Conservation (phyloP, 2,113 vertebrate species). For the Accipiter cooperii region DNA sequence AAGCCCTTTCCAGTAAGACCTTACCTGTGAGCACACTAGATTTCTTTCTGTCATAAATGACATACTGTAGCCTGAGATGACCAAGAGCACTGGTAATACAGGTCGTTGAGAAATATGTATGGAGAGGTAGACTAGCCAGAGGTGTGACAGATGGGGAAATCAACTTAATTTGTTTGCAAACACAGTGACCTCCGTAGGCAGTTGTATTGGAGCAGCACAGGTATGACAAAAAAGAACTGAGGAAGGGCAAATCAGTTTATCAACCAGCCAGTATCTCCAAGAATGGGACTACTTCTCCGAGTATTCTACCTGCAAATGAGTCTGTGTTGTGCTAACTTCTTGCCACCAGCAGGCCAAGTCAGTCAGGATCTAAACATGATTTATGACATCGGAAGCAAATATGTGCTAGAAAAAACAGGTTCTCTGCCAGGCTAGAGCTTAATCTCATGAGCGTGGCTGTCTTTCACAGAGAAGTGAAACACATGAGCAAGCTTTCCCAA, state of each 20-base stretch:
- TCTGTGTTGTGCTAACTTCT: not conserved
- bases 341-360: not conserved
- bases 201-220: not conserved
- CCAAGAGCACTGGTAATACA: not conserved
- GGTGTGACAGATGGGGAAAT: not conserved
- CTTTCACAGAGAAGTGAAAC: not conserved
- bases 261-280: not conserved
- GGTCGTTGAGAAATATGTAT: not conserved
- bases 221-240: not conserved
- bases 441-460: not conserved
- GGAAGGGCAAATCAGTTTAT: not conserved
- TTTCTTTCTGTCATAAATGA: not conserved
- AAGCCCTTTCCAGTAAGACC: not conserved
- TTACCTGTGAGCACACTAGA: not conserved
- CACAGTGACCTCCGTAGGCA: not conserved
- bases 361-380: not conserved
- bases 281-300: not conserved
- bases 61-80: not conserved
- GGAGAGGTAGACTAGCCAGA: not conserved
- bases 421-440: not conserved
- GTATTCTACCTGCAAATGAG: not conserved
- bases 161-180: not conserved
- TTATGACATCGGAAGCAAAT: not conserved
- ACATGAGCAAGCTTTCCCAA: slow-evolving; percentile 20
- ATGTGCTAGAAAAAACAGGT: not conserved